Base-by-base conservation (phyloP, 2,888 invertebrate genomes). In the Pogonocherus hispidulus region DNA sequence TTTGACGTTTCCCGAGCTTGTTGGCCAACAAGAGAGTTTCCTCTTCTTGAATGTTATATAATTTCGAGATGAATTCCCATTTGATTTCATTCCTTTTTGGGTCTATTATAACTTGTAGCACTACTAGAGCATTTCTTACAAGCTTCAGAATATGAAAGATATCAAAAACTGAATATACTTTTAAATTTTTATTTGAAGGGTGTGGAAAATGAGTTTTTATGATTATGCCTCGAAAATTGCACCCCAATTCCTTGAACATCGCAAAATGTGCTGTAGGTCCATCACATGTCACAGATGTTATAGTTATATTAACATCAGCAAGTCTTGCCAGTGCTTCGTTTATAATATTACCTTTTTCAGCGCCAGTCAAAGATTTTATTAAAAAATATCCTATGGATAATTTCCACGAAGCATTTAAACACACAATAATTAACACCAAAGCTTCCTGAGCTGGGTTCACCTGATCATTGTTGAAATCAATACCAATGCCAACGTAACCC, bases 351-450 rank as follows among this genome's bases (percentile, higher is more conserved):
- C 69, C 65, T 52, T 68, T 74, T 60, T 73, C 69, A 11, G 20
- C 9, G 3, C 52, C 62, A 44, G 19, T 63, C 1, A 73, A 27
- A 35, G 60, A 41, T n/a, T 57, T 37, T 8, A 68, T 69, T 14
- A 71, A 35, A 63, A 71, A 69, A 55, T 70, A 73, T 16, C 59
- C 66, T n/a, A 73, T 47, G 18, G 73, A 69, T 18, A 72, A 54
- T 55, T 72, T 73, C 67, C 69, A 70, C 14, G 54, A 8, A 2
- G 19, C 56, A 51, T 67, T 69, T 3, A 59, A 8, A 20, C 66
- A 3, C 27, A 27, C 27, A 27, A 27, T 27, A 4, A 27, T 27
- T 27, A 27, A 27, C 8, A 27, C 27, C 27, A 27, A 8, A 27
- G 8, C 27, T 8, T 27, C 27, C 9, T 55, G 57, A 20, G 69